phyloP scores from a whole-genome alignment of 2,113 vertebrate species.

The Salvelinus sp. region DNA sequence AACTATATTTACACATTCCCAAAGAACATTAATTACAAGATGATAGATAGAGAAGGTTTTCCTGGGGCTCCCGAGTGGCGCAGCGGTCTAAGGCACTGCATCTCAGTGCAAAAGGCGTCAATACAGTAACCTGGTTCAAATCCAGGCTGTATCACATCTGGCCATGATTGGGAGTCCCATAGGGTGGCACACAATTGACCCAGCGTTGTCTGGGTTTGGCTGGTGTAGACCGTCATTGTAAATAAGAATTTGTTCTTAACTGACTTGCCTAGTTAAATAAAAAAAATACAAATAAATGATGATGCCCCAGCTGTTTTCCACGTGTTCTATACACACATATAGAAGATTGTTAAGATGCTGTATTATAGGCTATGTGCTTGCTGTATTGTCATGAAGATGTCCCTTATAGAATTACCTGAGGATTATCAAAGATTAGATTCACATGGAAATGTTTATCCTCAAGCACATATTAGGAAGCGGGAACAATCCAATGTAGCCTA shows the following conservation, averaged over 20 bases:
- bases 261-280: no score
- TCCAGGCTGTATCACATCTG: no score
- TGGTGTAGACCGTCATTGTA: no score
- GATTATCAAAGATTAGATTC: not conserved
- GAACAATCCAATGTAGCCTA: constrained; percentile 3
- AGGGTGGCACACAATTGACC: no score
- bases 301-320: not conserved
- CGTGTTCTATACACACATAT: constrained; percentile 29
- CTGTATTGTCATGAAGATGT: not conserved
- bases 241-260: no score
- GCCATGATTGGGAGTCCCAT: no score
- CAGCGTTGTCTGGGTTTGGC: no score
- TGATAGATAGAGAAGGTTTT: constrained; percentile 44
- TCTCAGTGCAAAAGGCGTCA: no score
- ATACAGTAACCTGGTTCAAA: no score
- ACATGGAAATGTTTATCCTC: not conserved
- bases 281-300: not conserved
- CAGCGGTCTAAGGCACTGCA: no score
- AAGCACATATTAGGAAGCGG: not conserved
- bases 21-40: constrained; percentile 74
- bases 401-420: not conserved
- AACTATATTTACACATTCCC: constrained; percentile 73
- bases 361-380: constrained; percentile 9
- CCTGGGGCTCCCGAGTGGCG: no score
- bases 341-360: constrained; percentile 40